Conservation (phyloP, 1,140 invertebrate species). For the Hirudo medicinalis region DNA sequence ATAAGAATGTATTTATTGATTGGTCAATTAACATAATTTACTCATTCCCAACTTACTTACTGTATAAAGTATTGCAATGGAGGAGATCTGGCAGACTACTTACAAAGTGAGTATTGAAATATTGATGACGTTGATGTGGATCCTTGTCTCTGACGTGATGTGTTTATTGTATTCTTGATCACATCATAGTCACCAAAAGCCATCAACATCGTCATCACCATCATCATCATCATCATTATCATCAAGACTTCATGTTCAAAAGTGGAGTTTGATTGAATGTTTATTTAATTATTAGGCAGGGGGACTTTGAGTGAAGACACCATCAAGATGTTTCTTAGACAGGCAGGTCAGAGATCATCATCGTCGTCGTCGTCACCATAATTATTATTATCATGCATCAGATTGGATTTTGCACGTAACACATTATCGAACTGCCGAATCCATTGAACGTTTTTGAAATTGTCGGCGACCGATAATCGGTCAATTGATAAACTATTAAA, state of each 20-base stretch:
- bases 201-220: constrained; percentile 1
- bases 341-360: constrained; percentile 56
- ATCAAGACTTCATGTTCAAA: neutral
- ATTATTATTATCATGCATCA: neutral
- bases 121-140: neutral
- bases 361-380: neutral
- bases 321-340: constrained; percentile 80
- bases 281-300: constrained; percentile 48
- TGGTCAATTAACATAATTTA: neutral
- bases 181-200: neutral
- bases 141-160: neutral
- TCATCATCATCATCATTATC: neutral
- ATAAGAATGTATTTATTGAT: too few species aligned
- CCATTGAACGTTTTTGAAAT: too few species aligned
- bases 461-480: too few species aligned
- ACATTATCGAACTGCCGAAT: too few species aligned
- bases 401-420: too few species aligned
- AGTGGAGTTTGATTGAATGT: too few species aligned
- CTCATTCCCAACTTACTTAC: constrained; percentile 9
- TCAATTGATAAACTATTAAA: too few species aligned
- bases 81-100: constrained; percentile 92
- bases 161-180: neutral
- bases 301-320: constrained; percentile 92
- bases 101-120: constrained; percentile 53
- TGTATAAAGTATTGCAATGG: constrained; percentile 84